A percentile compares a stretch with the other conserved stretches of the same genome.
Evolutionary conservation across 2,797 vertebrate genomes (phyloP).

Genomic region (Falco naumanni): DNA sequence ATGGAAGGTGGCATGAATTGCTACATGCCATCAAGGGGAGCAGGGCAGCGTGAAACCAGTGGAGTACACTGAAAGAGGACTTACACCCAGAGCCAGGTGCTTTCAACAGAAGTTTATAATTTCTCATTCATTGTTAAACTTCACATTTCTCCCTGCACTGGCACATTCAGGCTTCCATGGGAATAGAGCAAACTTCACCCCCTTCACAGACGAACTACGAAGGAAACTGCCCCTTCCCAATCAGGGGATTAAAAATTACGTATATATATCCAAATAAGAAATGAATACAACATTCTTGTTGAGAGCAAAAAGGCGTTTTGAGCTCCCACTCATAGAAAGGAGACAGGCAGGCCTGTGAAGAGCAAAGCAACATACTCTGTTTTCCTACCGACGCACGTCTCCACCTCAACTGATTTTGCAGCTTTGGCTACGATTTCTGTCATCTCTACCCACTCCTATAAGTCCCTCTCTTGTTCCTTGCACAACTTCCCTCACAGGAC

Average conservation of each 20-base stretch:
- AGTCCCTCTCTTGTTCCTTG: background rate
- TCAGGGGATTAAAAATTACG: background rate
- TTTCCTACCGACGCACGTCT: background rate
- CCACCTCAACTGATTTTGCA: background rate
- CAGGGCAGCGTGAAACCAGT: background rate
- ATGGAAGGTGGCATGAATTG: background rate
- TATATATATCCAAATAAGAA: background rate
- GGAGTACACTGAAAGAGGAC: background rate
- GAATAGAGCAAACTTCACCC: background rate
- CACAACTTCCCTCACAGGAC: background rate
- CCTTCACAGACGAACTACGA: background rate
- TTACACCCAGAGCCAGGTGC: constrained; percentile 16
- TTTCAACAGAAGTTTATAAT: background rate
- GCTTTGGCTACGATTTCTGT: background rate
- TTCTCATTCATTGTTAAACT: background rate
- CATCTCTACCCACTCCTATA: background rate
- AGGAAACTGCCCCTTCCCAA: background rate
- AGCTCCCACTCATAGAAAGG: background rate
- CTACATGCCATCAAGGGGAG: background rate
- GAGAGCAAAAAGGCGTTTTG: background rate
- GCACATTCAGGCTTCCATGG: background rate
- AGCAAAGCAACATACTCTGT: background rate
- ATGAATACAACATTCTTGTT: background rate
- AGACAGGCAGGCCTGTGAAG: background rate
- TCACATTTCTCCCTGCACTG: background rate